Evolutionary conservation across 2,797 vertebrate genomes (phyloP).

Genomic region (Silurus lanzhouensis): DNA sequence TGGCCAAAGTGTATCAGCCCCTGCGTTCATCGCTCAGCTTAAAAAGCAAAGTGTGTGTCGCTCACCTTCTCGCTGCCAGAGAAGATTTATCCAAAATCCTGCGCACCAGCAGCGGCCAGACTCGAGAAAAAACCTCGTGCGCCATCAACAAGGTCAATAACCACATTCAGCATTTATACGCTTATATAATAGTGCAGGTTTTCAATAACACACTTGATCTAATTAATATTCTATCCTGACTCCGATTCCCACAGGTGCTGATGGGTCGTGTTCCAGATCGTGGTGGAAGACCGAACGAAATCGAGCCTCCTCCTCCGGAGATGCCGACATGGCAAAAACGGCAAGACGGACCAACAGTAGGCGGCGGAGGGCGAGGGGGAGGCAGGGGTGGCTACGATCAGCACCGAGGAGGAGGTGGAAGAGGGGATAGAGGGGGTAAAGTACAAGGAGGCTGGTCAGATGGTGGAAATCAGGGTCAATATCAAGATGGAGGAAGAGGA

Average conservation of each 20-base stretch:
- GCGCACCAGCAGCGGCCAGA: slow-evolving; percentile 91
- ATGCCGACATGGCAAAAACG: slow-evolving; percentile 99
- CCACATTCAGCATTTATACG: background rate
- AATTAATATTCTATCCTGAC: background rate
- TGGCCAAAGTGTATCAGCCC: slow-evolving; percentile 91
- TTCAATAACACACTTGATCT: too few species aligned
- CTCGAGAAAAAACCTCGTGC: slow-evolving; percentile 91
- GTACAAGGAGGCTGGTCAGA: slow-evolving; percentile 80
- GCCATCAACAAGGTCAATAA: slow-evolving; percentile 91
- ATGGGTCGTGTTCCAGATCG: slow-evolving; percentile 98
- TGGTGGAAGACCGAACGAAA: slow-evolving; percentile 95
- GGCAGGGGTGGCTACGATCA: slow-evolving; percentile 78
- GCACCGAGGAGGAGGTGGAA: slow-evolving; percentile 67
- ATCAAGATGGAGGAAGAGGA: slow-evolving; percentile 76
- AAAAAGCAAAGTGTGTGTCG: slow-evolving; percentile 82
- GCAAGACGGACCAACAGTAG: slow-evolving; percentile 84
- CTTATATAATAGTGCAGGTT: too few species aligned
- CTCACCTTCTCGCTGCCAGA: slow-evolving; percentile 90
- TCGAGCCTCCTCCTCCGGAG: slow-evolving; percentile 93
- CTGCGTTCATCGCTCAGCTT: slow-evolving; percentile 80
- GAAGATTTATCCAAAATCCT: slow-evolving; percentile 95
- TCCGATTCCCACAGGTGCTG: slow-evolving; percentile 77
- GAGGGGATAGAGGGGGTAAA: slow-evolving; percentile 73
- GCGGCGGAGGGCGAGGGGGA: slow-evolving; percentile 74
- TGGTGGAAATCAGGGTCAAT: slow-evolving; percentile 71